Evolutionary conservation across 2,888 invertebrate genomes (phyloP).

Genomic region (Plutella xylostella): DNA sequence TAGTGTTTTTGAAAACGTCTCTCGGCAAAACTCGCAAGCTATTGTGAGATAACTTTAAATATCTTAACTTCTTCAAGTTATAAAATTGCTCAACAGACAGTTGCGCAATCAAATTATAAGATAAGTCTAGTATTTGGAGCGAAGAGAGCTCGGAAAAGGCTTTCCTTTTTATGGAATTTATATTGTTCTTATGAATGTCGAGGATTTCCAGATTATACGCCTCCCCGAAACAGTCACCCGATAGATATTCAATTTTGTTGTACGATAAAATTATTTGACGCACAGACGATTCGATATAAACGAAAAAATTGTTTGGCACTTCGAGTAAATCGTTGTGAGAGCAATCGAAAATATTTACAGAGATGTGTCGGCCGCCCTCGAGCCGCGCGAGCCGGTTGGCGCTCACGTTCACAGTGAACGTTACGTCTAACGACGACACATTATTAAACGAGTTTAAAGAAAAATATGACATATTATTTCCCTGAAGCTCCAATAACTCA

Average conservation of each 20-base stretch:
- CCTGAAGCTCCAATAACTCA: slow-evolving; percentile 83
- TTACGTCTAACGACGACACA: slow-evolving; percentile 73
- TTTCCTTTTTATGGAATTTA: slow-evolving; percentile 77
- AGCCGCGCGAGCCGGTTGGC: slow-evolving; percentile 71
- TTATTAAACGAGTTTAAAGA: slow-evolving; percentile 77
- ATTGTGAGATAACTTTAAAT: slow-evolving; percentile 80
- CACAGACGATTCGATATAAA: slow-evolving; percentile 72
- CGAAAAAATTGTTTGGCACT: slow-evolving; percentile 75
- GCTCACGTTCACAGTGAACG: slow-evolving; percentile 82
- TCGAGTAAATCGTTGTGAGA: slow-evolving; percentile 75
- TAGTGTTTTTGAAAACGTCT: slow-evolving; percentile 83
- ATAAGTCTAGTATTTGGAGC: slow-evolving; percentile 83
- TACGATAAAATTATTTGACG: slow-evolving; percentile 78
- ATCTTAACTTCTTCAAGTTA: slow-evolving; percentile 78
- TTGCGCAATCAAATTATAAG: slow-evolving; percentile 80
- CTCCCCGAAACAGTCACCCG: slow-evolving; percentile 80
- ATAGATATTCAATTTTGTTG: slow-evolving; percentile 78
- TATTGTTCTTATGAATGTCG: slow-evolving; percentile 79
- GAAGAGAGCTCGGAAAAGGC: slow-evolving; percentile 81
- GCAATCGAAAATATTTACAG: slow-evolving; percentile 77
- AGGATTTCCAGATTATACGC: slow-evolving; percentile 78
- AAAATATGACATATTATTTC: slow-evolving; percentile 79
- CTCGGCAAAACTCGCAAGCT: slow-evolving; percentile 79
- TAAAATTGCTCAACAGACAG: slow-evolving; percentile 85
- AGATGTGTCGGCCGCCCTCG: slow-evolving; percentile 62